Evolutionary conservation across 2,888 invertebrate species (phyloP), one percentile per base, ranked within the genome.

Genomic region (Tethea ocularis): DNA sequence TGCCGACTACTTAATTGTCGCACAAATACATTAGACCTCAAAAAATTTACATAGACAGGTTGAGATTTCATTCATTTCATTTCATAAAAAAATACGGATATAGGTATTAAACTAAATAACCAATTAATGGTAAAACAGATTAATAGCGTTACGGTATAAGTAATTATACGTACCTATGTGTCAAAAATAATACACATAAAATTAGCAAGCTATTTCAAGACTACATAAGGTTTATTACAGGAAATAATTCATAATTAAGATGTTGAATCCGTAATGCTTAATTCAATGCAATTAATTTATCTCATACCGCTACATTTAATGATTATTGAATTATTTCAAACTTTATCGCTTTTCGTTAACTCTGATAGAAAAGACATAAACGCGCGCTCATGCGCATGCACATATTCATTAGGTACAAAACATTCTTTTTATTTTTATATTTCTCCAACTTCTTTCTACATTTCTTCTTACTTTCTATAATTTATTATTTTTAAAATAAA

Each of bases 311-410:
- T 52, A 20, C 22, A 57, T 57, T 54, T 59, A 59, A 59, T 56
- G 38, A 33, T 57, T 22, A 60, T 56, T 57, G 56, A 60, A 57
- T 57, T 52, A 58, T 54, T 57, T 26, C 24, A 24, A 2, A 4
- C 2, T 2, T 38, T 38, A 38, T 38, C n/a, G n/a, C n/a, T n/a
- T n/a, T n/a, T 38, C 38, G 6, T 38, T 33, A 2, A 13, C 33
- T 38, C 6, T n/a, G 1, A 55, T 51, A 59, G 20, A 51, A 56
- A 51, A 59, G 59, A 59, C 59, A 56, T 59, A 55, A 59, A 59
- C 59, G 59, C n/a, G 51, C 59, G 57, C 57, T 41, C 52, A 38
- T 57, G 52, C 52, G 52, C 33, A 23, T 36, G 54, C 54, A 53
- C 8, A 33, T 20, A 22, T 33, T 22, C n/a, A 29, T 26, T 13